These are phyloP conservation scores for Drosophila basisetae DNA, from an alignment of 2,888 invertebrate species.

Conservation along the genomic window DNA sequence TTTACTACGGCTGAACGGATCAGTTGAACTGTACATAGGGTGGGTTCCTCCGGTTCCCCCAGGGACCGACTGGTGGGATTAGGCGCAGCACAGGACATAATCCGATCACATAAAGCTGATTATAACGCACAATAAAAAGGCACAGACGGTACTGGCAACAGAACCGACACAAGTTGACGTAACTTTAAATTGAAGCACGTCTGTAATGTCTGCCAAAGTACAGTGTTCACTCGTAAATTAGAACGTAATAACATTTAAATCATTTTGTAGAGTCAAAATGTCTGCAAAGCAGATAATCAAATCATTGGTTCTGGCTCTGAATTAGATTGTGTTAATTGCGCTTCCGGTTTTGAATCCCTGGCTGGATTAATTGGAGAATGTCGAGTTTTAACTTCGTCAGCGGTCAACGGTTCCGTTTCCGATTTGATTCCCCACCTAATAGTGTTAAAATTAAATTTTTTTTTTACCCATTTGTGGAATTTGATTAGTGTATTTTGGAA, in stretches of 20 bases:
- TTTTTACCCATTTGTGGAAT: neutral
- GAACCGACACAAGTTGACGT: conserved; percentile 40
- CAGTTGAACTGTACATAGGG: conserved; percentile 51
- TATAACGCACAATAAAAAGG: conserved; percentile 65
- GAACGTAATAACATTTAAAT: too few species aligned
- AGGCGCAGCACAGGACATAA: conserved; percentile 76
- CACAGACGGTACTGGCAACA: conserved; percentile 23
- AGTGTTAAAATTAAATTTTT: neutral
- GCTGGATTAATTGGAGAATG: neutral
- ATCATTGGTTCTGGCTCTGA: neutral
- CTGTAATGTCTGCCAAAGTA: conserved; percentile 19
- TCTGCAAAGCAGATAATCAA: neutral
- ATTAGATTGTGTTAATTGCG: neutral
- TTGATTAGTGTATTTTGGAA: neutral
- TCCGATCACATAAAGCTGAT: conserved; percentile 80
- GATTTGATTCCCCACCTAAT: neutral
- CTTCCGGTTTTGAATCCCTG: neutral
- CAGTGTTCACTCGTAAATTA: neutral
- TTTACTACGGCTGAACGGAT: conserved; percentile 66
- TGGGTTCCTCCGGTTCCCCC: neutral
- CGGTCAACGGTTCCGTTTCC: neutral
- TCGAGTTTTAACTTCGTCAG: neutral
- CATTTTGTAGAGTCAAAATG: neutral
- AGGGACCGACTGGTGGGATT: conserved; percentile 48
- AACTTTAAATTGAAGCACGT: conserved; percentile 65